A percentile compares a stretch with the other conserved stretches of the same genome.
Conservation (phyloP, 2,888 invertebrate genomes). For the Cheilosia grossa region DNA sequence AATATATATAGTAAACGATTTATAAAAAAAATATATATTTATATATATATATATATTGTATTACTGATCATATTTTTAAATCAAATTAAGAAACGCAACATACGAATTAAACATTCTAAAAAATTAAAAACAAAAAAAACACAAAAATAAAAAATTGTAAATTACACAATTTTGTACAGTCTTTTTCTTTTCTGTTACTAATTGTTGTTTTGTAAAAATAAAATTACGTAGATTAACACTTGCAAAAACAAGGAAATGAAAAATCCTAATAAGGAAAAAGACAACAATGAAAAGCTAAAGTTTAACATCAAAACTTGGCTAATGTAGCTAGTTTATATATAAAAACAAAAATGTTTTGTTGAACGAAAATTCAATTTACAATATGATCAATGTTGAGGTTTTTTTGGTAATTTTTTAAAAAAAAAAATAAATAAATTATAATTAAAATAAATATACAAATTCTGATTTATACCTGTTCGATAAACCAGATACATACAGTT, state of each 20-base stretch:
- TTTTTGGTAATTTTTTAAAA: constrained; percentile 29
- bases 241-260: constrained; percentile 41
- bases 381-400: constrained; percentile 71
- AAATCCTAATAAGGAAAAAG: constrained; percentile 23
- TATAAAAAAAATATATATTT: constrained; percentile 54
- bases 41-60: constrained; percentile 25
- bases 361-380: constrained; percentile 65
- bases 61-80: constrained; percentile 73
- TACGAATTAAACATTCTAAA: constrained; percentile 60
- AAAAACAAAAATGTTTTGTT: constrained; percentile 40
- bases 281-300: constrained; percentile 60
- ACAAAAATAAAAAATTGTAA: background rate
- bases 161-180: constrained; percentile 31
- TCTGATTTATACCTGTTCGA: constrained; percentile 78
- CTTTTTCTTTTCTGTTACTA: constrained; percentile 10
- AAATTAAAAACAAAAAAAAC: constrained; percentile 5
- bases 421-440: constrained; percentile 47
- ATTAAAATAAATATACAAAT: constrained; percentile 71
- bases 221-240: constrained; percentile 39
- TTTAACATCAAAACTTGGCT: constrained; percentile 16
- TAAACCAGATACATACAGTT: constrained; percentile 76
- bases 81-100: constrained; percentile 73
- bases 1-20: constrained; percentile 67
- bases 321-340: constrained; percentile 6
- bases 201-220: constrained; percentile 12